phyloP scores from a whole-genome alignment of 1,140 invertebrate species.

The Sarcophaga peregrina region DNA sequence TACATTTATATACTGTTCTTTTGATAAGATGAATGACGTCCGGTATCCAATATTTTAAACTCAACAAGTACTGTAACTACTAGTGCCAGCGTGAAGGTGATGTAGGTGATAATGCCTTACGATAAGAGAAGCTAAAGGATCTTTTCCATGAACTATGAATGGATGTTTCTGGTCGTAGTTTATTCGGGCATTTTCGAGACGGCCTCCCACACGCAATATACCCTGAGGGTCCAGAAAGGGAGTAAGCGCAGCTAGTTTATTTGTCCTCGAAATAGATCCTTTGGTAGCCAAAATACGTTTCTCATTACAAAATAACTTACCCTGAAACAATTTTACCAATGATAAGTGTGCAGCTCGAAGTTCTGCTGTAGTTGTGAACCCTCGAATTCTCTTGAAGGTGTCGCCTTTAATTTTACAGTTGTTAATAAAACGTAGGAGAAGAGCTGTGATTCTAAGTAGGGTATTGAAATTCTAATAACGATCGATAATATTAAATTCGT shows the following conservation, averaged over 20 bases:
- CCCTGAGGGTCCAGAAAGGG: slow-evolving; percentile 38
- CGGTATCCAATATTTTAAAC: slow-evolving; percentile 40
- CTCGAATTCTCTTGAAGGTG: background rate
- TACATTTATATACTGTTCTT: slow-evolving; percentile 33
- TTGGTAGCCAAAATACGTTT: slow-evolving; percentile 5
- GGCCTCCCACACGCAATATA: slow-evolving; percentile 43
- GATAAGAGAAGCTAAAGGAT: slow-evolving; percentile 31
- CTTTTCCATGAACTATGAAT: slow-evolving; percentile 33
- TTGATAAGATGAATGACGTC: slow-evolving; percentile 21
- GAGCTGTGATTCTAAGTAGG: slow-evolving; percentile 19
- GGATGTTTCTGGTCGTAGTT: slow-evolving; percentile 35
- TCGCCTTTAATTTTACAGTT: no score
- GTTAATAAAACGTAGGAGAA: background rate
- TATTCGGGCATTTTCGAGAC: slow-evolving; percentile 37
- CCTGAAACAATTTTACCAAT: background rate
- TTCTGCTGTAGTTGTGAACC: background rate
- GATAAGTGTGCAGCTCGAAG: background rate
- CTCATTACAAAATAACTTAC: background rate
- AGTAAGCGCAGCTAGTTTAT: slow-evolving; percentile 31
- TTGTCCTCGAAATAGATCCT: slow-evolving; percentile 5
- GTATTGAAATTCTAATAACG: slow-evolving; percentile 21
- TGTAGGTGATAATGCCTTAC: slow-evolving; percentile 25
- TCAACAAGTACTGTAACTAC: slow-evolving; percentile 40
- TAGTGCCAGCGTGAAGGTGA: slow-evolving; percentile 40
- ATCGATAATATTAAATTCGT: slow-evolving; percentile 23